A percentile compares a stretch with the other conserved stretches of the same genome.
Evolutionary conservation across 2,797 vertebrate species (phyloP).

Genomic region (Heterohyrax brucei): DNA sequence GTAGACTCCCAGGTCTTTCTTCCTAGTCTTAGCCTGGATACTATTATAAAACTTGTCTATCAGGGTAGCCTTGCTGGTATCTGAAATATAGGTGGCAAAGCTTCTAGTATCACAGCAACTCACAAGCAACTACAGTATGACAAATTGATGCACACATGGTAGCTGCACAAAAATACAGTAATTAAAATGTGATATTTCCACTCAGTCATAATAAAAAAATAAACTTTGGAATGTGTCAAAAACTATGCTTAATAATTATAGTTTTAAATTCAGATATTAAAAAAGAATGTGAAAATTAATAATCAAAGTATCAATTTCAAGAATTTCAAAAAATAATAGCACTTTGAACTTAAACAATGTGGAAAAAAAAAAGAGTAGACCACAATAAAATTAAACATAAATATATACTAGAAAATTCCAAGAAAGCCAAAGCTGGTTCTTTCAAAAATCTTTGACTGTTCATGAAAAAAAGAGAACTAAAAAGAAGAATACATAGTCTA

Average conservation of each 20-base stretch:
- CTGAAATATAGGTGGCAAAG: no score
- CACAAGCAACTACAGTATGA: no score
- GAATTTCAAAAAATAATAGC: background rate
- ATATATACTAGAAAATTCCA: background rate
- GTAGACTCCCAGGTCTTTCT: no score
- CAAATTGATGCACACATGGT: no score
- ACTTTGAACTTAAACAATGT: background rate
- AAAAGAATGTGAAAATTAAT: background rate
- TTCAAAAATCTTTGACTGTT: background rate
- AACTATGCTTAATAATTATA: background rate
- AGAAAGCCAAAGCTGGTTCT: background rate
- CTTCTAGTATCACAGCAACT: no score
- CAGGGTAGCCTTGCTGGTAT: no score
- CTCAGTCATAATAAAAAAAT: no score
- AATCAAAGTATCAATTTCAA: background rate
- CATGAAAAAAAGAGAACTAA: background rate
- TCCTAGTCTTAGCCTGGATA: no score
- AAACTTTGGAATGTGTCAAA: background rate
- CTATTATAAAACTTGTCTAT: no score
- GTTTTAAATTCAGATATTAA: background rate
- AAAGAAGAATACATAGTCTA: background rate
- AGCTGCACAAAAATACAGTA: no score
- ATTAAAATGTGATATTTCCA: no score
- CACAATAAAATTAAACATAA: background rate
- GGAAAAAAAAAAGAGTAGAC: background rate